phyloP scores from a whole-genome alignment of 2,888 invertebrate species.

The Protonemura montana region DNA sequence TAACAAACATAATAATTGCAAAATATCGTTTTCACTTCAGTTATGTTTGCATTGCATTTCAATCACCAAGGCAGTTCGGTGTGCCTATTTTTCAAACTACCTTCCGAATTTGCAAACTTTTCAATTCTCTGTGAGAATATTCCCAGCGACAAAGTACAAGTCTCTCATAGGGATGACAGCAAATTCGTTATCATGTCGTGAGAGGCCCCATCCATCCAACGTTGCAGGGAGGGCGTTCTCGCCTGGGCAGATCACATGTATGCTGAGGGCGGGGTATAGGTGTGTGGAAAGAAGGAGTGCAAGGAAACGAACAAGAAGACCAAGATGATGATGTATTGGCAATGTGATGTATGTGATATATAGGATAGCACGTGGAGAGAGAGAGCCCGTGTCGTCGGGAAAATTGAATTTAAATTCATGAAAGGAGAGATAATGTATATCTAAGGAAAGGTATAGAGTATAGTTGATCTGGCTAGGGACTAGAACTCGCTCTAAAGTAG shows the following conservation, averaged over 20 bases:
- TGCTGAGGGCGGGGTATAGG: not conserved
- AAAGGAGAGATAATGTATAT: conserved; percentile 43
- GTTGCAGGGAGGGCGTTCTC: not conserved
- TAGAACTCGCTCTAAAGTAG: not conserved
- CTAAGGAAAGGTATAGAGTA: conserved; percentile 15
- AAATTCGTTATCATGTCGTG: not conserved
- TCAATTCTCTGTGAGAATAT: not conserved
- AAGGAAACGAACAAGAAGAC: not conserved
- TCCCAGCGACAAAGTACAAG: not conserved
- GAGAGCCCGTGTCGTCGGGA: conserved; percentile 19
- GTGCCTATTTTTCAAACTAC: not conserved
- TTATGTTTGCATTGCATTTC: too few relatives aligned
- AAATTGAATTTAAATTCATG: conserved; percentile 50
- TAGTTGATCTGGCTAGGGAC: conserved; percentile 30
- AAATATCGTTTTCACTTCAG: too few relatives aligned
- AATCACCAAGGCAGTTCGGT: too few relatives aligned
- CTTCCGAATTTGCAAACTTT: not conserved
- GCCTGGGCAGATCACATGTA: not conserved
- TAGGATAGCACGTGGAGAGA: not conserved
- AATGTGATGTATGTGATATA: conserved; percentile 33
- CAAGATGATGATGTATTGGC: conserved; percentile 49
- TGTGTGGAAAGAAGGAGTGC: not conserved
- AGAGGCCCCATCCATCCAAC: not conserved
- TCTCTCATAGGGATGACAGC: not conserved
- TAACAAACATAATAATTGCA: too few relatives aligned